Base-by-base conservation (phyloP, 2,113 vertebrate species). In the Todiramphus saurophagus region DNA sequence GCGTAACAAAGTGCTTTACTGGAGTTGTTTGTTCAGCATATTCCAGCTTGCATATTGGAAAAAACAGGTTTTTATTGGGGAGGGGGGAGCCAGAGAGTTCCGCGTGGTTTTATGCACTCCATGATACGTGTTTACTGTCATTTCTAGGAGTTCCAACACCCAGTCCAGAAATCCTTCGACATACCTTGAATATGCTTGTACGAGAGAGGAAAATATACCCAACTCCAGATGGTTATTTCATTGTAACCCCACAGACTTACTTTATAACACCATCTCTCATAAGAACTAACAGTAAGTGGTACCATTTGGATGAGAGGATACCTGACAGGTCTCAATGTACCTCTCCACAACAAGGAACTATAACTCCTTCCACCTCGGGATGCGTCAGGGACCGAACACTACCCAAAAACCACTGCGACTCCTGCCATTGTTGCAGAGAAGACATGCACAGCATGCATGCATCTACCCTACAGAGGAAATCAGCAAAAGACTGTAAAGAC, bases 271-370 rank as follows among this genome's bases (percentile, higher is more conserved):
- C 99, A 43, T 99, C 99, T 90, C 98, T 99, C 94, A 99, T 99
- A 98, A 98, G 99, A 97, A 99, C 99, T 98, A 99, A 99, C 97
- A 99, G 99, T 94, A 99, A 99, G 97, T 99, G 99, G 99, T 99
- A 99, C 97, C 99, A 99, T 97, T 97, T 99, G 97, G 99, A 99
- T 3, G 99, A 99, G 97, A 98, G 99, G 98, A 98, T 99, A 90
- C 98, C 99, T 85, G 99, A 99, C 75, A 97, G 99, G 89, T 98
- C 99, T 97, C 99, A 99, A 93, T 99, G 99, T 98, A 99, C 99
- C 97, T 99, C 99, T 84, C 99, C 99, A 3, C 99, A 99, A 78
- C 99, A 99, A 31, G 99, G 99, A 93, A 99, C 99, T 95, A 97
- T 99, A 82, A 99, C 99, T 28, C 99, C 99, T 28, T 99, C 99